Conservation (phyloP, 2,888 invertebrate genomes). For the Anarsia innoxiella region DNA sequence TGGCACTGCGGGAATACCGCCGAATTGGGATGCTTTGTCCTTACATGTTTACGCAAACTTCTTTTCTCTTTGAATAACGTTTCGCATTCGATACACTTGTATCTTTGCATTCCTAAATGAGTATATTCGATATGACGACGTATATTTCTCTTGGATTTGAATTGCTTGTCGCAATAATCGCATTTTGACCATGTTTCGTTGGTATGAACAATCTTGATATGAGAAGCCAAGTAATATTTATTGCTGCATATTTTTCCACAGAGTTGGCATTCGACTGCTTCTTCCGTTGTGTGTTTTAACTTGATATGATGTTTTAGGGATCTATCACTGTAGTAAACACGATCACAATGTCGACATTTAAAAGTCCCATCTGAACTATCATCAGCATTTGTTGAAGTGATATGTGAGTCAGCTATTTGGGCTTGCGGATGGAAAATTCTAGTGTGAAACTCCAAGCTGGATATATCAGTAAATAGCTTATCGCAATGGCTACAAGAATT, state of each 20-base stretch:
- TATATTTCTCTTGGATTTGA: slow-evolving; percentile 56
- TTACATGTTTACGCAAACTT: slow-evolving; percentile 52
- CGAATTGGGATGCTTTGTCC: slow-evolving; percentile 52
- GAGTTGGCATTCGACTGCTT: slow-evolving; percentile 39
- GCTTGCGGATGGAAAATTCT: slow-evolving; percentile 55
- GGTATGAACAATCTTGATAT: slow-evolving; percentile 52
- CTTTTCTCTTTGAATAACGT: slow-evolving; percentile 59
- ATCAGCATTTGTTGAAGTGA: slow-evolving; percentile 37
- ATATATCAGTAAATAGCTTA: slow-evolving; percentile 51
- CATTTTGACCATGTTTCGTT: slow-evolving; percentile 45
- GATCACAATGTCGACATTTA: slow-evolving; percentile 44
- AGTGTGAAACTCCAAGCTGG: slow-evolving; percentile 51
- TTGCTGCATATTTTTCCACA: slow-evolving; percentile 54
- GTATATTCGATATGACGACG: slow-evolving; percentile 54
- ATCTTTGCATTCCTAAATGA: slow-evolving; percentile 52
- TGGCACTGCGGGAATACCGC: slow-evolving; percentile 53
- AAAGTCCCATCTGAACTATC: slow-evolving; percentile 26
- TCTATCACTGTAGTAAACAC: slow-evolving; percentile 50
- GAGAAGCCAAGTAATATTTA: slow-evolving; percentile 53
- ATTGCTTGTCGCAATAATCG: slow-evolving; percentile 55
- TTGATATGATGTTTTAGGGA: slow-evolving; percentile 57
- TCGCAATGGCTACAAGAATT: slow-evolving; percentile 50
- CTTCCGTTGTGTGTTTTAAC: slow-evolving; percentile 48
- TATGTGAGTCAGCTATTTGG: slow-evolving; percentile 44
- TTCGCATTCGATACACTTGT: slow-evolving; percentile 58